These are phyloP conservation scores for Chironomus tentans DNA, from an alignment of 2,888 invertebrate species.

Conservation along the genomic window DNA sequence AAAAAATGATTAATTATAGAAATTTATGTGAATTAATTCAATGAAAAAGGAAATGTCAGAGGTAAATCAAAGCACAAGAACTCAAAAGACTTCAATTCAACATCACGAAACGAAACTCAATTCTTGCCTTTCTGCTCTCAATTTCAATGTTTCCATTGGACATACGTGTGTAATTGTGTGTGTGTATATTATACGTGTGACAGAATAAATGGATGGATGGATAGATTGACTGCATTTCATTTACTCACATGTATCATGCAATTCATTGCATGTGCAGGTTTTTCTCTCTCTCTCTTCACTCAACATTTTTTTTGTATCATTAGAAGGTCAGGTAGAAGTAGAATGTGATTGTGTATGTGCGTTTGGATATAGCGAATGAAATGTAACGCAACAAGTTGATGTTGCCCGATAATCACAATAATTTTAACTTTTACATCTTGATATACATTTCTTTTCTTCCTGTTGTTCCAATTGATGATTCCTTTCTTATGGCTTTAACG, in stretches of 20 bases:
- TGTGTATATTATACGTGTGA: neutral
- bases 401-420: slow-evolving; percentile 1
- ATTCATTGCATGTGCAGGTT: neutral
- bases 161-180: neutral
- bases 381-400: neutral
- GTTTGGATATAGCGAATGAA: neutral
- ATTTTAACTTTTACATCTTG: neutral
- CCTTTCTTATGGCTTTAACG: too few species aligned
- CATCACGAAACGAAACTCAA: slow-evolving; percentile 20
- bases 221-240: neutral
- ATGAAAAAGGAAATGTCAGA: slow-evolving; percentile 9
- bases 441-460: neutral
- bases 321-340: slow-evolving; percentile 8
- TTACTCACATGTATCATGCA: neutral
- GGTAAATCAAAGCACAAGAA: neutral
- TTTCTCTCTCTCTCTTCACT: neutral
- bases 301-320: too few species aligned
- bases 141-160: neutral
- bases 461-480: too few species aligned
- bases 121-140: slow-evolving; percentile 6
- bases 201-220: neutral
- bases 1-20: neutral
- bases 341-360: neutral
- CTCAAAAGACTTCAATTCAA: slow-evolving; percentile 21
- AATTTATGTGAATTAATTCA: neutral